Evolutionary conservation across 2,797 vertebrate genomes (phyloP).

Genomic region (Hephaestus fuliginosus): DNA sequence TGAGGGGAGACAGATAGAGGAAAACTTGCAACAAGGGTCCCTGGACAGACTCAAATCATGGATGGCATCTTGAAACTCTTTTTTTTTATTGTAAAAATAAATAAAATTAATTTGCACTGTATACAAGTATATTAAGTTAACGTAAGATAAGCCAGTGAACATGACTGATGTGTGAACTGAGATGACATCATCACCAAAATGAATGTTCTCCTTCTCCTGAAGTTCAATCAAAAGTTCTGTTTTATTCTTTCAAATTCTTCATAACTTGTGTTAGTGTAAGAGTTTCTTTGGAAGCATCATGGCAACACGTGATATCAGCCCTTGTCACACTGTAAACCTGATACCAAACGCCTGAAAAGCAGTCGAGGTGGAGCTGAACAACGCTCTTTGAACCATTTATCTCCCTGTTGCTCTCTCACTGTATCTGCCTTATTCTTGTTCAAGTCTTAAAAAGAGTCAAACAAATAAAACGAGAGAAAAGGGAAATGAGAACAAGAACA

Average conservation of each 20-base stretch:
- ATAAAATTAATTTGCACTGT: neutral
- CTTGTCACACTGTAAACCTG: conserved; percentile 44
- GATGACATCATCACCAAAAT: neutral
- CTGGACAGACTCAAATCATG: neutral
- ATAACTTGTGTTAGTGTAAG: neutral
- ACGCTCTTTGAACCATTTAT: conserved; percentile 50
- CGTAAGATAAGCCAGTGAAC: no score
- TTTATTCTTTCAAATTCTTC: neutral
- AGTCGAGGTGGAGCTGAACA: conserved; percentile 36
- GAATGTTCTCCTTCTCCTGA: neutral
- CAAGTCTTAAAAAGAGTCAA: conserved; percentile 12
- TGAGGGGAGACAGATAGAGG: neutral
- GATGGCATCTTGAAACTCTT: neutral
- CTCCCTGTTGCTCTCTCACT: conserved; percentile 21
- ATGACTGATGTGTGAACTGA: neutral
- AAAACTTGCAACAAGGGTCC: neutral
- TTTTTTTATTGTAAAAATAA: no score
- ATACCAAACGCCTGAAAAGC: conserved; percentile 45
- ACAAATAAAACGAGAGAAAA: conserved; percentile 30
- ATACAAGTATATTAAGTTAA: neutral
- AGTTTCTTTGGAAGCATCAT: neutral
- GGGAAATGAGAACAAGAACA: conserved; percentile 42
- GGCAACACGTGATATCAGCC: conserved; percentile 1
- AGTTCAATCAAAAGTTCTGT: neutral
- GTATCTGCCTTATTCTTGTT: conserved; percentile 23